Percentiles rank a stretch among this genome's conserved stretches.
These are phyloP conservation scores for Corythoichthys haematopterus DNA, from an alignment of 2,113 vertebrate genomes.

Conservation along the genomic window DNA sequence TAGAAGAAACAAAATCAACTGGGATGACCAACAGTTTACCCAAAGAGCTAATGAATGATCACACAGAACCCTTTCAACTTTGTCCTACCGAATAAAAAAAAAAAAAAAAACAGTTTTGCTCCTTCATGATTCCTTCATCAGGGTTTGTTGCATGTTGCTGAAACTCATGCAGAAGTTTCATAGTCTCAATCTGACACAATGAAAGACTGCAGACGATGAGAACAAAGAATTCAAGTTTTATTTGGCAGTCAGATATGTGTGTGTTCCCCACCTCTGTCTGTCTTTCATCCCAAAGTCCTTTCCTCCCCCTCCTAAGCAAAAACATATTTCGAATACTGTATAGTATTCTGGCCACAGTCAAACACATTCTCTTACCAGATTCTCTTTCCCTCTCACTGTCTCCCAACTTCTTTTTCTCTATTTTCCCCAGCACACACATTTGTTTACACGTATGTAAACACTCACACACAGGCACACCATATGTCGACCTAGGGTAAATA, in stretches of 20 bases:
- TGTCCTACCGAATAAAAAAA: constrained; percentile 16
- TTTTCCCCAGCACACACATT: constrained; percentile 13
- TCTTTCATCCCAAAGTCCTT: constrained; percentile 24
- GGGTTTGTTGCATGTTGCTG: constrained; percentile 31
- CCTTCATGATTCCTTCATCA: constrained; percentile 8
- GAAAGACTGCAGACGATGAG: constrained; percentile 18
- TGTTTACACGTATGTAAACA: constrained; percentile 29
- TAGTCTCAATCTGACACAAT: constrained; percentile 28
- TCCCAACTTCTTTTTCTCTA: constrained; percentile 11
- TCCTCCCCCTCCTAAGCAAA: constrained; percentile 55
- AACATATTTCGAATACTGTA: constrained; percentile 59
- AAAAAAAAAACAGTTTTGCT: background rate
- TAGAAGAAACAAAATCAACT: too few species aligned
- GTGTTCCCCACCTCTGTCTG: background rate
- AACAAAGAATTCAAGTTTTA: constrained; percentile 34
- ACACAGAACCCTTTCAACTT: background rate
- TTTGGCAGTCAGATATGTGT: constrained; percentile 4
- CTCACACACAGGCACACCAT: constrained; percentile 9
- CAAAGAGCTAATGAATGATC: background rate
- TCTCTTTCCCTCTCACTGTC: constrained; percentile 7
- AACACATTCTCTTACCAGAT: constrained; percentile 46
- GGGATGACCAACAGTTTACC: background rate
- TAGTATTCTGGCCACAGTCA: constrained; percentile 39
- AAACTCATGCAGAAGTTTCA: constrained; percentile 22
- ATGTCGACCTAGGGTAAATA: constrained; percentile 16